Conservation (phyloP, 2,797 vertebrate genomes). For the Chelidonichthys spinosus region DNA sequence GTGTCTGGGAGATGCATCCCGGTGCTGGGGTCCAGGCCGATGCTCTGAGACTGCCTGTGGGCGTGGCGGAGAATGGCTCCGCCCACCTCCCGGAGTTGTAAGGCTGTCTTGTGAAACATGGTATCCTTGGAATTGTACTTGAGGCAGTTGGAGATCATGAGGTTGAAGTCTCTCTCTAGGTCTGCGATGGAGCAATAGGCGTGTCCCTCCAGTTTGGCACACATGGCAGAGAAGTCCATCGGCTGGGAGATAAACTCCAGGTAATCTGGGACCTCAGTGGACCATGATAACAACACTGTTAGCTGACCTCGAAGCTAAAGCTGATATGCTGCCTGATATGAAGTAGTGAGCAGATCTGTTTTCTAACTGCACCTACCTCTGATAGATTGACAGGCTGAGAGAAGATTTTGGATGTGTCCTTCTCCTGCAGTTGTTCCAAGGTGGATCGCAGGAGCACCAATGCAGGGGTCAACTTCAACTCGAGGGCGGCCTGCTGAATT, state of each 20-base stretch:
- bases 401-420: conserved; percentile 94
- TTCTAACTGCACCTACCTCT: conserved; percentile 83
- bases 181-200: conserved; percentile 92
- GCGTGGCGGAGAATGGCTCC: conserved; percentile 93
- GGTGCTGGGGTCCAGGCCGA: conserved; percentile 91
- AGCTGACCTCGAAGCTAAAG: conserved; percentile 21
- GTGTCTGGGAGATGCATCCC: conserved; percentile 94
- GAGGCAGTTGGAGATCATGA: conserved; percentile 99
- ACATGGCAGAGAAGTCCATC: conserved; percentile 99
- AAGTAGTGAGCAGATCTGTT: background rate
- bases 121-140: conserved; percentile 99
- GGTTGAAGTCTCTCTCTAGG: conserved; percentile 96
- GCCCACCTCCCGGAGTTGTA: conserved; percentile 93
- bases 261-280: conserved; percentile 96
- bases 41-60: conserved; percentile 92
- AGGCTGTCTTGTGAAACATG: conserved; percentile 95
- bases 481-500: conserved; percentile 93
- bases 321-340: conserved; percentile 2
- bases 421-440: conserved; percentile 95
- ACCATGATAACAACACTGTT: conserved; percentile 55
- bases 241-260: conserved; percentile 97
- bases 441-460: conserved; percentile 92
- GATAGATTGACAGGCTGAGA: conserved; percentile 92
- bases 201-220: conserved; percentile 94
- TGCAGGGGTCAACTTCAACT: conserved; percentile 93